Base-by-base conservation (phyloP, 1,140 invertebrate species). In the Hyles vespertilio region DNA sequence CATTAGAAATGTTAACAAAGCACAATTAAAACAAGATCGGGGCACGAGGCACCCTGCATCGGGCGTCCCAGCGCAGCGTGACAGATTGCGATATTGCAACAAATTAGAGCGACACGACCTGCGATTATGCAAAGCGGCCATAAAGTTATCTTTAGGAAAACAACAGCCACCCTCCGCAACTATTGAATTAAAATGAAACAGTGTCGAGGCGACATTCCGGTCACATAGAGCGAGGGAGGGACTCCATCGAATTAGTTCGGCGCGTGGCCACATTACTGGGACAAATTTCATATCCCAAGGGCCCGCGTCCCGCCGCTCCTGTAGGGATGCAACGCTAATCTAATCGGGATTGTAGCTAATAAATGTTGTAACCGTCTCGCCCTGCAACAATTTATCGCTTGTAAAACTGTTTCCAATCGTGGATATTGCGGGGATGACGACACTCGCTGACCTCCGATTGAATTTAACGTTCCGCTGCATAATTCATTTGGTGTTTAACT, bases 131-230 rank as follows among this genome's bases (percentile, higher is more conserved):
- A 88, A 84, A 86, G 65, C 74, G 74, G 72, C 77, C 77, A 83
- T 87, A 84, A 83, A 82, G 83, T 81, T 86, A 86, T 86, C 74
- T 81, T 69, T 83, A 80, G 81, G 70, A 86, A 79, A 86, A 84
- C 79, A 86, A 8, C 4, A 85, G 66, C 54, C 71, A 78, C 79
- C 81, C 78, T 81, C 69, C 69, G 62, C 64, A 81, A 88, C 85
- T 87, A 88, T 88, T 88, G 82, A 87, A 88, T 88, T 87, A 88
- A 77, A 87, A 86, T 77, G 80, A 82, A 84, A 80, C 81, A 84
- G 75, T 77, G 77, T 72, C 68, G 71, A 72, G 72, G 69, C 77
- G 77, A 76, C 77, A 87, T 86, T 83, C 85, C 74, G 83, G 81
- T 88, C 85, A 88, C 85, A 86, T 81, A 74, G 75, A 70, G 64